These are phyloP conservation scores for Nicator chloris DNA, from an alignment of 2,113 vertebrate species.

Conservation along the genomic window DNA sequence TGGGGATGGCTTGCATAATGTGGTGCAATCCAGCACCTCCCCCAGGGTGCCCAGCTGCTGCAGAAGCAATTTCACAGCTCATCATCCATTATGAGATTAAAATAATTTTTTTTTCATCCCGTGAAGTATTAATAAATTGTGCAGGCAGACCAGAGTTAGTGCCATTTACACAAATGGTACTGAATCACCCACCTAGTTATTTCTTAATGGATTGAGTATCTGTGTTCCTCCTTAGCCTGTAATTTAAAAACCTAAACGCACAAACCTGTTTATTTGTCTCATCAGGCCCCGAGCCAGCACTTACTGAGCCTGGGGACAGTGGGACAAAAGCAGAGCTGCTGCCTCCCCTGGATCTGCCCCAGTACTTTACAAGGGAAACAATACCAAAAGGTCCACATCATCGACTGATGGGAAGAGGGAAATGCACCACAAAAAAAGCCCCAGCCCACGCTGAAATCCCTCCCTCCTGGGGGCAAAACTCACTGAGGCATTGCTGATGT, in stretches of 20 bases:
- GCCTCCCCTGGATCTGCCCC: background rate
- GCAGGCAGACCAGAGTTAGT: conserved; percentile 45
- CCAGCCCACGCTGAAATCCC: background rate
- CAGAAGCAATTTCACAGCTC: conserved; percentile 67
- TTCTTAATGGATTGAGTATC: conserved; percentile 67
- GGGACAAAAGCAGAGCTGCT: background rate
- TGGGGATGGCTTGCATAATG: conserved; percentile 61
- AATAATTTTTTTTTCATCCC: conserved; percentile 57
- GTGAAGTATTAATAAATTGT: conserved; percentile 67
- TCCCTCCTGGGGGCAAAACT: conserved; percentile 12
- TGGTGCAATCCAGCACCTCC: conserved; percentile 65
- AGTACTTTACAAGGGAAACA: background rate
- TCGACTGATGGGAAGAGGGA: background rate
- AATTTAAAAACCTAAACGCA: conserved; percentile 48
- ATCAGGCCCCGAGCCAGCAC: background rate
- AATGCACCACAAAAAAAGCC: background rate
- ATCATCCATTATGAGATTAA: conserved; percentile 66
- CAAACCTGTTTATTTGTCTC: conserved; percentile 50
- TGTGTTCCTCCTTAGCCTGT: conserved; percentile 21
- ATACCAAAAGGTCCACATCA: background rate
- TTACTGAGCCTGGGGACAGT: background rate
- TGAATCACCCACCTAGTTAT: conserved; percentile 60
- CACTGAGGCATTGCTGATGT: conserved; percentile 24
- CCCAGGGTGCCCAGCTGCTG: conserved; percentile 62
- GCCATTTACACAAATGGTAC: conserved; percentile 63